These are phyloP conservation scores for Pseudocheirus occidentalis DNA, from an alignment of 2,797 vertebrate species.

Conservation along the genomic window DNA sequence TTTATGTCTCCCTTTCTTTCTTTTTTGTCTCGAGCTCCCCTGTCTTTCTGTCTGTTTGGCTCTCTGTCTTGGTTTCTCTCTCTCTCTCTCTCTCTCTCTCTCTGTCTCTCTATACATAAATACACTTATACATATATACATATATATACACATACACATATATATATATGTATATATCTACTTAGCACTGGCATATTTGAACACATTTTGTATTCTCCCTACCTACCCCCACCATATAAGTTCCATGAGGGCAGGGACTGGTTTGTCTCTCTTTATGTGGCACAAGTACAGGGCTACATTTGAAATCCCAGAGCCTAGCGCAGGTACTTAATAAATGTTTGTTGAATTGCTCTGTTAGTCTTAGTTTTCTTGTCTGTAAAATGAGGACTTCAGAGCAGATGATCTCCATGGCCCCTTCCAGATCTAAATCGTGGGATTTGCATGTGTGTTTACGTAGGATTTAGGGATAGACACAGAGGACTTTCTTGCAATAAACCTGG, in stretches of 20 bases:
- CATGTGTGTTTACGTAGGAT: neutral
- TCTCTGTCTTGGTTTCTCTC: too few relatives aligned
- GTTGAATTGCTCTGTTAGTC: neutral
- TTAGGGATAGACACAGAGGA: neutral
- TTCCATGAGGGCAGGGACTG: neutral
- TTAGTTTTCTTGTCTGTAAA: neutral
- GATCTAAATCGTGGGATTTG: neutral
- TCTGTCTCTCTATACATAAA: too few relatives aligned
- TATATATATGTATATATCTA: too few relatives aligned
- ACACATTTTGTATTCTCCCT: neutral
- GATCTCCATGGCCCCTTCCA: neutral
- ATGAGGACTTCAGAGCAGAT: neutral
- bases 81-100: too few relatives aligned
- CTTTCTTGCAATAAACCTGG: neutral
- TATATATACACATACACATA: too few relatives aligned
- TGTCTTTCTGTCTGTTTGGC: neutral
- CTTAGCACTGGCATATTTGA: neutral
- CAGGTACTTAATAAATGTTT: neutral
- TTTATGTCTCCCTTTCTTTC: neutral
- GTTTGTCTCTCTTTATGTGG: neutral
- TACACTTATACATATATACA: too few relatives aligned
- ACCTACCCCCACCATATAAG: neutral
- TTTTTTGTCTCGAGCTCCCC: too few relatives aligned
- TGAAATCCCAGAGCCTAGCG: neutral
- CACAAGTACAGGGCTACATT: neutral